A percentile compares a stretch with the other conserved stretches of the same genome.
Evolutionary conservation across 2,888 invertebrate species (phyloP).

Genomic region (Andrena hattorfiana): DNA sequence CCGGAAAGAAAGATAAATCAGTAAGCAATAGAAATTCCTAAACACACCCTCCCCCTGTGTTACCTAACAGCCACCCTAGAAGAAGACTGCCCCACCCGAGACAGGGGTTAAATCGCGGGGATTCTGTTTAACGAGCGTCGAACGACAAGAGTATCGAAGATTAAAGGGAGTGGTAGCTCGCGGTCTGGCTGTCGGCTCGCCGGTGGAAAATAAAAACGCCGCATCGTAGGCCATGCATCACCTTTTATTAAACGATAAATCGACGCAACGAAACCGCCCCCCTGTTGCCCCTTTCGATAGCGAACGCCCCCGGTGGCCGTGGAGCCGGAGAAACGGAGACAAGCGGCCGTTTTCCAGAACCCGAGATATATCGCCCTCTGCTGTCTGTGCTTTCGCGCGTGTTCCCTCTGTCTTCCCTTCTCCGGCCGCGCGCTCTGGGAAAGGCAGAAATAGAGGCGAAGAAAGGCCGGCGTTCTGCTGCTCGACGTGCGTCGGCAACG

Average conservation of each 20-base stretch:
- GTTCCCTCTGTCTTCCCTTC: neutral
- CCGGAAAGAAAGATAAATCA: neutral
- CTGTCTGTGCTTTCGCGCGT: conserved; percentile 10
- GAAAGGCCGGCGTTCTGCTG: conserved; percentile 8
- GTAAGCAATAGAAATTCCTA: neutral
- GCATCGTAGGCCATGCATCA: conserved; percentile 73
- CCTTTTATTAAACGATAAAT: conserved; percentile 82
- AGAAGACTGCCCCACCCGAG: neutral
- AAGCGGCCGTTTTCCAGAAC: conserved; percentile 33
- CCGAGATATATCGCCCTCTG: conserved; percentile 44
- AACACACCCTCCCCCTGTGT: neutral
- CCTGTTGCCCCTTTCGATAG: conserved; percentile 51
- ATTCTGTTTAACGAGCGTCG: conserved; percentile 50
- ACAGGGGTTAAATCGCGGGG: conserved; percentile 13
- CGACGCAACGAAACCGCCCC: conserved; percentile 77
- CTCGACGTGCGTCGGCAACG: conserved; percentile 19
- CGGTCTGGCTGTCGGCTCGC: conserved; percentile 20
- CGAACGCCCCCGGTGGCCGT: conserved; percentile 12
- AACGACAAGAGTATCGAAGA: conserved; percentile 47
- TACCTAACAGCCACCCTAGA: neutral
- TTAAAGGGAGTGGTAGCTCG: conserved; percentile 48
- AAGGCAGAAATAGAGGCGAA: conserved; percentile 2
- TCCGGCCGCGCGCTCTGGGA: conserved; percentile 11
- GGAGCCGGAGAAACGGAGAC: conserved; percentile 51
- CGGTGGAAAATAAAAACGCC: conserved; percentile 59